Evolutionary conservation across 2,797 vertebrate species (phyloP), one percentile per base, ranked within the genome.

Genomic region (Sphenodon punctatus): DNA sequence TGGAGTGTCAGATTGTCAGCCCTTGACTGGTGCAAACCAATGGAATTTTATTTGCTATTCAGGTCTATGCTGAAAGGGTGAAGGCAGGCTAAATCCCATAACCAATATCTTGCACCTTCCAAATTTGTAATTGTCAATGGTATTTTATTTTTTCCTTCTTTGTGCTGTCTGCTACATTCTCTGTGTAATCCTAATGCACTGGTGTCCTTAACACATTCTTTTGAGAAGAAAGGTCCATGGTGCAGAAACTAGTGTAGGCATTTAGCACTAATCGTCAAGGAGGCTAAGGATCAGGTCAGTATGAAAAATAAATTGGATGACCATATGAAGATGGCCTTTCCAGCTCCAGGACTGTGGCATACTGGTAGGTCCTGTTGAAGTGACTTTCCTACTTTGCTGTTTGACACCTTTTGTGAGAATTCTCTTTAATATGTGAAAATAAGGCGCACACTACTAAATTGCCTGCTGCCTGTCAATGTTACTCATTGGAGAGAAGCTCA

Each of bases 1-100:
- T n/a, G n/a, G n/a, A n/a, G 56, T 5, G 77, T 61, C 84, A 69
- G 3, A 78, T 48, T 82, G n/a, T 78, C 73, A 75, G 58, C 68
- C 20, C 45, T 42, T 65, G 77, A 72, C 48, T 65, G 38, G 76
- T 36, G 19, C 3, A 20, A 20, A 22, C 19, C 66, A 58, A 48
- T 70, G 49, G 69, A 69, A 65, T 60, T 72, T 32, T 43, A 67
- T 46, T 69, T 87, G 70, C 55, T 64, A 10, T 69, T 84, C 27
- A 82, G 71, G 73, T 46, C 80, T 80, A 41, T 42, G 43, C 84
- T 56, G 75, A 42, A 10, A 58, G 60, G 46, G 12, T 12, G 39
- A 39, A 39, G 39, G 39, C 39, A 59, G 69, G 61, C 66, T 49
- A 71, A 27, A 7, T 34, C 11, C 67, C 45, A 34, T 0, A 0